A percentile compares a stretch with the other conserved stretches of the same genome.
phyloP scores from a whole-genome alignment of 2,113 vertebrate species.

The Myxocyprinus asiaticus region DNA sequence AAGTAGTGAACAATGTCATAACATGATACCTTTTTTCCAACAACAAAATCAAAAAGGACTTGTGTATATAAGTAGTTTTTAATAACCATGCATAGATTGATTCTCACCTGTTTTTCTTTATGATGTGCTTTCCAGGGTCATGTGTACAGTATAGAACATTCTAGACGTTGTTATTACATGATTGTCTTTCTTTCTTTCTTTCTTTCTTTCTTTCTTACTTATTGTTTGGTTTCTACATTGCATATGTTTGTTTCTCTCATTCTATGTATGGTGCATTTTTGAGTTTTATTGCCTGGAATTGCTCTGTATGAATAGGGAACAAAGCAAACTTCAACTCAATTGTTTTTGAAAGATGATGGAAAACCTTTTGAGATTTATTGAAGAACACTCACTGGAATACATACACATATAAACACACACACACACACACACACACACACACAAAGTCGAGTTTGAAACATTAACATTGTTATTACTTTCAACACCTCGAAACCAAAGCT shows the following conservation, averaged over 20 bases:
- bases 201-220: slow-evolving; percentile 59
- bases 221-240: slow-evolving; percentile 37
- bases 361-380: slow-evolving; percentile 22
- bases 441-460: slow-evolving; percentile 68
- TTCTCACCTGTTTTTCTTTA: slow-evolving; percentile 74
- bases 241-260: slow-evolving; percentile 30
- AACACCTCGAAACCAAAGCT: slow-evolving; percentile 99
- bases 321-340: slow-evolving; percentile 59
- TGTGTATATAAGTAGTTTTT: slow-evolving; percentile 80
- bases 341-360: slow-evolving; percentile 51
- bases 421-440: slow-evolving; percentile 27
- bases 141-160: slow-evolving; percentile 68
- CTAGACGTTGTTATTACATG: slow-evolving; percentile 55
- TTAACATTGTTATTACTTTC: slow-evolving; percentile 79
- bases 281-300: slow-evolving; percentile 58
- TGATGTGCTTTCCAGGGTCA: slow-evolving; percentile 83
- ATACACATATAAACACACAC: not conserved
- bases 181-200: not conserved
- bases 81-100: slow-evolving; percentile 67
- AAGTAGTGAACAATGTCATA: slow-evolving; percentile 75
- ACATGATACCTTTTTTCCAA: slow-evolving; percentile 58
- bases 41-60: slow-evolving; percentile 72
- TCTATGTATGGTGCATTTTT: slow-evolving; percentile 62
- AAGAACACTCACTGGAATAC: slow-evolving; percentile 3
- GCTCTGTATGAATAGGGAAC: slow-evolving; percentile 52